Evolutionary conservation across 2,113 vertebrate genomes (phyloP), one percentile per base, ranked within the genome.

Genomic region (Nothoprocta pentlandii): DNA sequence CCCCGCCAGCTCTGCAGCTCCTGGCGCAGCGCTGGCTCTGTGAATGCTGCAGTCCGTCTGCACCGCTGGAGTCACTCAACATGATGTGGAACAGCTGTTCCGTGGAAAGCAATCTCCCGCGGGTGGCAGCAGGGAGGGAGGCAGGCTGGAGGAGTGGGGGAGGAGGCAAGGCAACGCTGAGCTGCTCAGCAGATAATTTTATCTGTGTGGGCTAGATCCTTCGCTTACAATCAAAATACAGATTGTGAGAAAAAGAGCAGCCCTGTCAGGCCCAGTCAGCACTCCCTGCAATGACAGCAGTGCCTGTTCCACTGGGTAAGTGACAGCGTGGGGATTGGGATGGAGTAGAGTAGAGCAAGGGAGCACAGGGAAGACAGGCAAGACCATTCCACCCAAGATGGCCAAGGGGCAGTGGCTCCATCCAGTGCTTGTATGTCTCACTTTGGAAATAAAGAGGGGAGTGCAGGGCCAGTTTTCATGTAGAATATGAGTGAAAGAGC

Each of bases 201-300:
- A 21, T 64, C 81, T 2, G 5, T 9, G 6, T 8, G 44, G 73
- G 76, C 70, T 70, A 59, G 77, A 80, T 46, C 69, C 85, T 91
- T 53, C 3, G 58, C 91, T 51, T 25, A 20, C 94, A 71, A 84
- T 85, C 88, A 39, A 78, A 91, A 64, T 41, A 41, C 14, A 53
- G 97, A 98, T 95, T 87, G 97, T 97, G 97, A 98, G 98, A 97
- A 94, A 98, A 98, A 98, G 97, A 98, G 97, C 97, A 97, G 97
- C 81, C 89, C 98, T 98, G 98, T 98, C 98, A 98, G 95, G 94
- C 90, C 61, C 59, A 96, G 98, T 98, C 97, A 98, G 94, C 87
- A 39, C 26, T 36, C 90, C 97, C 96, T 84, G 97, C 80, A 10
- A 88, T 95, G 95, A 96, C 13, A 17, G 64, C 39, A 7, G 61